A percentile compares a stretch with the other conserved stretches of the same genome.
These are phyloP conservation scores for Eospalax fontanierii DNA, from an alignment of 2,797 vertebrate species.

Conservation along the genomic window DNA sequence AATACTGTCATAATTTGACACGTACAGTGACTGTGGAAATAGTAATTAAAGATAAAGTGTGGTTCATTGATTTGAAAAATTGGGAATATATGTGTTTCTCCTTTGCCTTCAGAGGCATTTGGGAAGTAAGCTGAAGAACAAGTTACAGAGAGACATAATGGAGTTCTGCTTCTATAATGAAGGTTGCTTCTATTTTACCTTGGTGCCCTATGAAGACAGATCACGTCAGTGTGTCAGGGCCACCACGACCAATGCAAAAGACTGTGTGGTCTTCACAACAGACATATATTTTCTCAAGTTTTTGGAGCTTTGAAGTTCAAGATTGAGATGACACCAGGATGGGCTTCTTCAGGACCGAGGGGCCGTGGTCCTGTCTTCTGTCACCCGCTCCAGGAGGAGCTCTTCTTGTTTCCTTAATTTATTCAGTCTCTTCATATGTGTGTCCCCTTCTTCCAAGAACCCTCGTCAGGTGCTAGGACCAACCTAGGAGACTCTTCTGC, in stretches of 20 bases:
- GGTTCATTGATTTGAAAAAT: constrained; percentile 19
- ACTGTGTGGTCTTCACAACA: not conserved
- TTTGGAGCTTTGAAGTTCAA: not conserved
- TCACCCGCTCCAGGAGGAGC: fast-evolving
- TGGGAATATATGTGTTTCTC: not conserved
- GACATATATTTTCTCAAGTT: not conserved
- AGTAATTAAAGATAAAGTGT: constrained; percentile 25
- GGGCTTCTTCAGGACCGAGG: not conserved
- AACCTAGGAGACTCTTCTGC: not conserved
- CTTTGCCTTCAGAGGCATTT: not conserved
- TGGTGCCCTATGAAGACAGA: not conserved
- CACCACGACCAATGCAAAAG: not conserved
- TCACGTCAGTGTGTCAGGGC: fast-evolving
- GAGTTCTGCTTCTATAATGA: not conserved
- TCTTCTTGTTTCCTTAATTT: not conserved
- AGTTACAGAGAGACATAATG: not conserved
- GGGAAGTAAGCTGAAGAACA: not conserved
- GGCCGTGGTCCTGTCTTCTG: not conserved
- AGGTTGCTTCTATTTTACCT: not conserved
- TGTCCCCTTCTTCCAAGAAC: not conserved
- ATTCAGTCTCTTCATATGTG: not conserved
- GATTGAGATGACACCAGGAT: not conserved
- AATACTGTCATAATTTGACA: constrained; percentile 8
- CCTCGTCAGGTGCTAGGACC: not conserved
- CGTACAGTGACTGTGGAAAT: constrained; percentile 19